phyloP scores from a whole-genome alignment of 2,888 invertebrate genomes.

The Callosobruchus maculatus region DNA sequence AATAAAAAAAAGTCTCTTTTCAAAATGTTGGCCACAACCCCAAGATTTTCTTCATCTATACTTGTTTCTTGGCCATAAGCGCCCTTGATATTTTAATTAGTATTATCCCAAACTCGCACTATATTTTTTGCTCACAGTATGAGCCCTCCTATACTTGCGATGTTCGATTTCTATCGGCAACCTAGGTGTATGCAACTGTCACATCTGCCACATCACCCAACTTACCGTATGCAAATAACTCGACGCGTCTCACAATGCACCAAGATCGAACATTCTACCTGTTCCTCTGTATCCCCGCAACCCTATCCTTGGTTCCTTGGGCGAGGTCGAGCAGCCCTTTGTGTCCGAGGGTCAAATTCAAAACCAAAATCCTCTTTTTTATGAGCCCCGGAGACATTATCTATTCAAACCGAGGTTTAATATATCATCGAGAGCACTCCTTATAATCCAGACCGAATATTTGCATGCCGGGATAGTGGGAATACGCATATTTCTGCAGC shows the following conservation, averaged over 20 bases:
- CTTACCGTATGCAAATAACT: background rate
- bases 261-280: constrained; percentile 20
- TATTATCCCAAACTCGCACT: too few relatives aligned
- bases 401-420: constrained; percentile 29
- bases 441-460: background rate
- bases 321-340: background rate
- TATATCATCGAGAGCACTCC: constrained; percentile 27
- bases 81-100: too few relatives aligned
- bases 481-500: constrained; percentile 26
- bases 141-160: background rate
- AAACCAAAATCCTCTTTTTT: constrained; percentile 34
- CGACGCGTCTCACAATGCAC: constrained; percentile 1
- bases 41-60: too few relatives aligned
- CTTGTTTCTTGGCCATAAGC: too few relatives aligned
- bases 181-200: background rate
- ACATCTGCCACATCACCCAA: background rate
- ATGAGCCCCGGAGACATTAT: constrained; percentile 31
- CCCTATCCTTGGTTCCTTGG: constrained; percentile 28
- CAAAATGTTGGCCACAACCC: too few relatives aligned
- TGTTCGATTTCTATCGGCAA: background rate
- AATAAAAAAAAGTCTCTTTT: too few relatives aligned
- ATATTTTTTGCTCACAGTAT: too few relatives aligned
- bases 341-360: constrained; percentile 26
- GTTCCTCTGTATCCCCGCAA: constrained; percentile 5
- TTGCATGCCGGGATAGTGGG: background rate